These are phyloP conservation scores for Dromius quadrimaculatus DNA, from an alignment of 2,888 invertebrate species.

Conservation along the genomic window DNA sequence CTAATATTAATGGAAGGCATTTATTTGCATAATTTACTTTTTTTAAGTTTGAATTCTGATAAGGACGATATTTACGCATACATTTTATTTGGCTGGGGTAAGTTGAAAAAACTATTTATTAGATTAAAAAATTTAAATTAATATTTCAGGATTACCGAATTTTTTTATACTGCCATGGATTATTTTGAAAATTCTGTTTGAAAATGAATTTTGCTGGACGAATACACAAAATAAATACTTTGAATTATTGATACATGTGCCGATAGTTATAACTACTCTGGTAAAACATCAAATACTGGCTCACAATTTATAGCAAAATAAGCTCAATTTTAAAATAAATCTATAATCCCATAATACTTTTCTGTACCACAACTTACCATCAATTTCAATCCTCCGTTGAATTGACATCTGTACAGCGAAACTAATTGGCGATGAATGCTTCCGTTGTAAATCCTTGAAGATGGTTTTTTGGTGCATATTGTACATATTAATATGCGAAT, in stretches of 20 bases:
- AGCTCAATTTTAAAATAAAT: background rate
- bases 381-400: too few relatives aligned
- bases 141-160: slow-evolving; percentile 69
- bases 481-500: too few relatives aligned
- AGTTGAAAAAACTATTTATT: slow-evolving; percentile 58
- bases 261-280: slow-evolving; percentile 71
- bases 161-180: slow-evolving; percentile 73
- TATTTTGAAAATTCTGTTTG: slow-evolving; percentile 67
- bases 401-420: too few relatives aligned
- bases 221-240: slow-evolving; percentile 67
- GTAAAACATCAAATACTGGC: too few relatives aligned
- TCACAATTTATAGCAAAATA: slow-evolving; percentile 60
- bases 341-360: background rate
- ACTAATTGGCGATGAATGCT: too few relatives aligned
- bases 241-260: slow-evolving; percentile 70
- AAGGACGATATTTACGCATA: slow-evolving; percentile 72
- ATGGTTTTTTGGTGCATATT: too few relatives aligned
- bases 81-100: slow-evolving; percentile 76
- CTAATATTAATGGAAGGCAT: slow-evolving; percentile 79
- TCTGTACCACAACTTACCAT: too few relatives aligned
- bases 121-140: slow-evolving; percentile 18
- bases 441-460: too few relatives aligned
- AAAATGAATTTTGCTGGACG: slow-evolving; percentile 74
- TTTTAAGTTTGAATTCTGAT: slow-evolving; percentile 74
- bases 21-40: slow-evolving; percentile 77